Base-by-base conservation (phyloP, 35 echinoderm and acorn worm species). In the Heliocidaris tuberculata region DNA sequence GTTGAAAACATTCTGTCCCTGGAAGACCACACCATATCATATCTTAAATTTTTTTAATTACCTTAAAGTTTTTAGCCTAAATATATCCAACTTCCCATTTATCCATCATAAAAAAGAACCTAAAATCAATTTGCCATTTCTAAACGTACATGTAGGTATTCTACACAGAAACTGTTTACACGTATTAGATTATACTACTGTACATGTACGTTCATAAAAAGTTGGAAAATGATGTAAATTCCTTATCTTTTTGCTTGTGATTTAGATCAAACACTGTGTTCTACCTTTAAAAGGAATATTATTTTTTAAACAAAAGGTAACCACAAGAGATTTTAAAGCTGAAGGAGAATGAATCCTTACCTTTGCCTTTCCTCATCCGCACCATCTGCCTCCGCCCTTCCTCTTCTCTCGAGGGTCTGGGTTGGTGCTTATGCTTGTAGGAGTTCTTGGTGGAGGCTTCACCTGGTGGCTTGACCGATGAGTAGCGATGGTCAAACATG, bases 391-490 rank as follows among this genome's bases (percentile, higher is more conserved):
- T 93, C 0, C 91, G 47, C 13, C 91, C 91, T 48, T 93, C 91
- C 91, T 93, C 91, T 59, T 93, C 91, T 48, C 91, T 49, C 19
- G 47, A 48, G 4, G 91, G 91, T 31, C 91, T 93, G 8, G 91
- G 91, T 52, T 49, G 47, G 91, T 93, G 91, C 91, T 93, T 93
- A n/a, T 93, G 91, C 48, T 93, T 93, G 91, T 93, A 93, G 9
- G 31, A 47, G 87, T 89, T 32, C 31, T 48, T 48, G 87, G 87
- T 13, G 87, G 10, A 5, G 91, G 13, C 49, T 59, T 59, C 11
- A 19, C 12, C 19, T n/a, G 15, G 65, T n/a, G 91, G 30, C 91
- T 93, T 93, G 50, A 59, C 29, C 29, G 91, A 15, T 59, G 91
- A 93, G n/a, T 93, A 93, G 17, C 91, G 47, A 48, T 93, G 91